These are phyloP conservation scores for Odontomyia ornata DNA, from an alignment of 2,888 invertebrate species.

Conservation along the genomic window DNA sequence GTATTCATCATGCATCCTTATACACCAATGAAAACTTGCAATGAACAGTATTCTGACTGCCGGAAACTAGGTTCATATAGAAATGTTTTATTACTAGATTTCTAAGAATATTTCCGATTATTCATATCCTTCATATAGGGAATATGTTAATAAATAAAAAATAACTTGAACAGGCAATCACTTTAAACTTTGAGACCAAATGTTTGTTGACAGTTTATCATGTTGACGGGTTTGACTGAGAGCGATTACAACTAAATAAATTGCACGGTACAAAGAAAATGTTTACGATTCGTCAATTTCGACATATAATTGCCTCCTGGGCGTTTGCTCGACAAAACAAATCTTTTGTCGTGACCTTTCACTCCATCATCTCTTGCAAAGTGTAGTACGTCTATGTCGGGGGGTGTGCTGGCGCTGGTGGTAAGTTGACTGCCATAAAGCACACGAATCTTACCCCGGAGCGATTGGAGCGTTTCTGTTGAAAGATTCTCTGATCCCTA, in stretches of 20 bases:
- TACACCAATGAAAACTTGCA: too few relatives aligned
- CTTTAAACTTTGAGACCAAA: too few relatives aligned
- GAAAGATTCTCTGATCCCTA: neutral
- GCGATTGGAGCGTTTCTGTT: neutral
- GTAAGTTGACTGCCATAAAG: conserved; percentile 14
- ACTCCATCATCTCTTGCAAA: neutral
- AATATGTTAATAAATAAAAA: too few relatives aligned
- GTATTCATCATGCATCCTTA: too few relatives aligned
- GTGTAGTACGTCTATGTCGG: neutral
- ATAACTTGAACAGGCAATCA: too few relatives aligned
- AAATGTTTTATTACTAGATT: too few relatives aligned
- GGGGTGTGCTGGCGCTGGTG: neutral
- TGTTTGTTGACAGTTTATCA: too few relatives aligned
- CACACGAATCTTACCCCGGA: neutral
- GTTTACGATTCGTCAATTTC: conserved; percentile 5
- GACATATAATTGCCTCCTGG: neutral
- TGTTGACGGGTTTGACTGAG: too few relatives aligned
- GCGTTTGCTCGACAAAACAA: neutral
- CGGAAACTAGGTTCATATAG: too few relatives aligned
- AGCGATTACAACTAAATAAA: neutral
- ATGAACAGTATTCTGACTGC: too few relatives aligned
- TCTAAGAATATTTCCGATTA: too few relatives aligned
- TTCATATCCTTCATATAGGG: too few relatives aligned
- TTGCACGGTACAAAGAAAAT: neutral
- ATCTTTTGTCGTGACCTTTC: neutral